Percentiles rank a stretch among this genome's conserved stretches.
These are phyloP conservation scores for Drosophila melanosoma DNA, from an alignment of 2,888 invertebrate species.

Conservation along the genomic window DNA sequence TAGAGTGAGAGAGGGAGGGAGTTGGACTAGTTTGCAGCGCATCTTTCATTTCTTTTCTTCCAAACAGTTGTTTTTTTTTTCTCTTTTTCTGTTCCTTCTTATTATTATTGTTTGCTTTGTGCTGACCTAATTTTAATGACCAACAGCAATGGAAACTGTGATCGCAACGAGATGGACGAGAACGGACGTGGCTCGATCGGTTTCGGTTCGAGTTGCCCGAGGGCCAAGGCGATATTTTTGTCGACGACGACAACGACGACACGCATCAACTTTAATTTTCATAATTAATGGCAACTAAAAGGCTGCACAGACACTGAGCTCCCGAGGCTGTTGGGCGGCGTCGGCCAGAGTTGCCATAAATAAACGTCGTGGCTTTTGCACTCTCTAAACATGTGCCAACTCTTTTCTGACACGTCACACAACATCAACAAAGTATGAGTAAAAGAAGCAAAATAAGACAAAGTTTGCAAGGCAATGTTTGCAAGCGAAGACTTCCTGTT, in stretches of 20 bases:
- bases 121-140: constrained; percentile 77
- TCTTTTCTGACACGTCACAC: constrained; percentile 46
- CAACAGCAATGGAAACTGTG: constrained; percentile 40
- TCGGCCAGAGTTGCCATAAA: constrained; percentile 51
- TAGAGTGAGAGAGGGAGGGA: constrained; percentile 40
- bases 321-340: constrained; percentile 21
- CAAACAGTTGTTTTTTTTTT: constrained; percentile 20
- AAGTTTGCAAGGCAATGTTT: constrained; percentile 1
- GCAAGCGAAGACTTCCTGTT: constrained; percentile 57
- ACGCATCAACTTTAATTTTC: constrained; percentile 78
- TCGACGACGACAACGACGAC: constrained; percentile 50
- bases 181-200: constrained; percentile 1
- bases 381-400: constrained; percentile 55
- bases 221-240: constrained; percentile 58
- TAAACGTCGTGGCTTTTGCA: constrained; percentile 52
- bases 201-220: constrained; percentile 19
- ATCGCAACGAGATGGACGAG: constrained; percentile 30
- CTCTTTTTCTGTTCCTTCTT: constrained; percentile 14
- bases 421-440: not conserved
- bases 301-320: constrained; percentile 25
- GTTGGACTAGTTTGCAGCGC: constrained; percentile 62
- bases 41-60: constrained; percentile 24
- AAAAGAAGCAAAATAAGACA: constrained; percentile 1
- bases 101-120: constrained; percentile 48
- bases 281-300: constrained; percentile 73